phyloP scores from a whole-genome alignment of 2,888 invertebrate genomes.

The Camptogramma bilineatum region DNA sequence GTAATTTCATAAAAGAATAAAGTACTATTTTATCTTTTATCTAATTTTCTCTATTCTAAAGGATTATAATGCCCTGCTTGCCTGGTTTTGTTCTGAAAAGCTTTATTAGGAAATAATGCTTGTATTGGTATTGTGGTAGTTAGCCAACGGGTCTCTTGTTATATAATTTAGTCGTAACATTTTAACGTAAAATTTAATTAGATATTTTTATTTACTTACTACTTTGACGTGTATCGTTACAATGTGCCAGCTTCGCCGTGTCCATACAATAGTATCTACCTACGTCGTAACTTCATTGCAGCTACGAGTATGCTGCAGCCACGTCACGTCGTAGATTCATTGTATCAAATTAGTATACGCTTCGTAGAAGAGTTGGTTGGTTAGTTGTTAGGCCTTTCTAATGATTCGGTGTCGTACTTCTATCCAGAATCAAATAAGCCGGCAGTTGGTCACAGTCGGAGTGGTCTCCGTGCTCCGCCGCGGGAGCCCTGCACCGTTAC shows the following conservation, averaged over 20 bases:
- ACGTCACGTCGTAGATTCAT: neutral
- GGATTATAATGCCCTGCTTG: neutral
- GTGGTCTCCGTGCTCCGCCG: constrained; percentile 43
- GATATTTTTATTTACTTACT: too few relatives aligned
- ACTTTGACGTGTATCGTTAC: neutral
- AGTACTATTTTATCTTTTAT: neutral
- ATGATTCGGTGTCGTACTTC: neutral
- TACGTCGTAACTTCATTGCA: neutral
- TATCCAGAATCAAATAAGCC: constrained; percentile 8
- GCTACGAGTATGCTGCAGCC: neutral
- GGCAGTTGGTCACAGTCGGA: constrained; percentile 40
- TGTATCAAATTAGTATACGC: neutral
- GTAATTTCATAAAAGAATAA: too few relatives aligned
- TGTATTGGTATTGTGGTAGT: neutral
- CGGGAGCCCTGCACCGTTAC: constrained; percentile 28
- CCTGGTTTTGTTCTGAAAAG: neutral
- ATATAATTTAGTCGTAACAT: neutral
- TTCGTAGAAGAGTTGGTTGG: neutral
- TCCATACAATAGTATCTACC: neutral
- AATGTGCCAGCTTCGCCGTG: neutral
- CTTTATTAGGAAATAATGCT: neutral
- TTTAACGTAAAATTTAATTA: too few relatives aligned
- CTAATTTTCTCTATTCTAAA: neutral
- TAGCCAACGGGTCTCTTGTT: neutral
- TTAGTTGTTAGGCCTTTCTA: neutral